Evolutionary conservation across 1,140 invertebrate species (phyloP).

Genomic region (Cataglyphis hispanica): DNA sequence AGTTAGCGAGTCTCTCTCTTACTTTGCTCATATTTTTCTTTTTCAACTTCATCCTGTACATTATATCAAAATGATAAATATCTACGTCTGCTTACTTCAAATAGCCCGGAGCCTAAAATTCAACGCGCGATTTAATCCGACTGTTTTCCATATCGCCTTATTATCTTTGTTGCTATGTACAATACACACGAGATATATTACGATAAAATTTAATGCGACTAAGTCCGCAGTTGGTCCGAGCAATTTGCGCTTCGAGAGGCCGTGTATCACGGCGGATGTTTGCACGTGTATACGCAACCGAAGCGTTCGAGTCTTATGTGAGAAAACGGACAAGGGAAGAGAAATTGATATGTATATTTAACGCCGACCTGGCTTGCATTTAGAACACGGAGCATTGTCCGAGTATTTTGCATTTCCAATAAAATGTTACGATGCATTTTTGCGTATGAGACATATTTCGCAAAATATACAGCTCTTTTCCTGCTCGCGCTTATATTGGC

Average conservation of each 20-base stretch:
- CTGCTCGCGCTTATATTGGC: not conserved
- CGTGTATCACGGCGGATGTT: constrained; percentile 17
- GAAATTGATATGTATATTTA: constrained; percentile 53
- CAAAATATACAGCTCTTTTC: not conserved
- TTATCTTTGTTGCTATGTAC: constrained; percentile 48
- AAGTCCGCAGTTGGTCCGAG: constrained; percentile 24
- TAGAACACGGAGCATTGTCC: not conserved
- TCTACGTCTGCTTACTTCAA: constrained; percentile 33
- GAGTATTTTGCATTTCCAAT: constrained; percentile 42
- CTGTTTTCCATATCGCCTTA: constrained; percentile 48
- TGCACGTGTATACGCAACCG: not conserved
- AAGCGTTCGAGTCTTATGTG: constrained; percentile 24
- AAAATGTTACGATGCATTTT: constrained; percentile 25
- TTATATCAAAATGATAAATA: constrained; percentile 56
- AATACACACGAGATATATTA: constrained; percentile 24
- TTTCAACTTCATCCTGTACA: constrained; percentile 7
- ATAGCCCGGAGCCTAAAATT: constrained; percentile 56
- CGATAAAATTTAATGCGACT: constrained; percentile 58
- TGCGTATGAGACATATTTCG: constrained; percentile 32
- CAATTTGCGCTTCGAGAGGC: constrained; percentile 32
- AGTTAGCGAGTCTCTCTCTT: constrained; percentile 18
- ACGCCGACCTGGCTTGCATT: constrained; percentile 27
- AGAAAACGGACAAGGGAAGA: constrained; percentile 20
- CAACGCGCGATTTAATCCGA: constrained; percentile 29
- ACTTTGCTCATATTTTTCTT: constrained; percentile 15